Evolutionary conservation across 1,140 invertebrate species (phyloP), one percentile per base, ranked within the genome.

Genomic region (Thaumetopoea pityocampa): DNA sequence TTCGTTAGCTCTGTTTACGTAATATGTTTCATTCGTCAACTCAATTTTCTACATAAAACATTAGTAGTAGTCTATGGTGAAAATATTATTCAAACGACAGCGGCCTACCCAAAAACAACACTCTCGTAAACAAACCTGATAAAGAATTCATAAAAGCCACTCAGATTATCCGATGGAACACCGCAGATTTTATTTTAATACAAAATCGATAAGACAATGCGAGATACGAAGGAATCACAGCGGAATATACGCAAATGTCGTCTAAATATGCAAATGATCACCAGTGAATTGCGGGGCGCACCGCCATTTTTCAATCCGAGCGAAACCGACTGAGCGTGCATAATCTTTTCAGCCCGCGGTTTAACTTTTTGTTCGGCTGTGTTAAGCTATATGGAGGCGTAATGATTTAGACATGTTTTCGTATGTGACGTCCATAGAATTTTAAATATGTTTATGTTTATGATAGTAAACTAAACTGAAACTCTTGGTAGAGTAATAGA

Each of bases 211-310:
- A 20, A 41, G 37, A 41, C 37, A 23, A 24, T 41, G 7, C 37
- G 37, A 41, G 16, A 41, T 41, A 41, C 32, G 16, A 28, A 24
- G 14, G 37, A 41, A 26, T 30, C 30, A 30, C 37, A 30, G 28
- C 18, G 37, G 27, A 41, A 41, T 41, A 41, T 17, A 32, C 37
- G 19, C 37, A 30, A 41, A 41, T 16, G 28, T 41, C 37, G 10
- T 32, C 37, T 41, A 41, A 41, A 32, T 41, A 41, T 41, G 37
- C 28, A 41, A 41, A 41, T 19, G 37, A 41, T 30, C 27, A 41
- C 19, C 4, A 32, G 19, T 17, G 28, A 32, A 32, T 15, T n/a
- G 26, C 37, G 20, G 19, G n/a, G 27, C 19, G 8, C 4, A n/a
- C 8, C 28, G 27, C 19, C 28, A 41, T 41, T 41, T 41, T 41